Evolutionary conservation across 2,113 vertebrate species (phyloP), one percentile per base, ranked within the genome.

Genomic region (Speoplatyrhinus poulsoni): DNA sequence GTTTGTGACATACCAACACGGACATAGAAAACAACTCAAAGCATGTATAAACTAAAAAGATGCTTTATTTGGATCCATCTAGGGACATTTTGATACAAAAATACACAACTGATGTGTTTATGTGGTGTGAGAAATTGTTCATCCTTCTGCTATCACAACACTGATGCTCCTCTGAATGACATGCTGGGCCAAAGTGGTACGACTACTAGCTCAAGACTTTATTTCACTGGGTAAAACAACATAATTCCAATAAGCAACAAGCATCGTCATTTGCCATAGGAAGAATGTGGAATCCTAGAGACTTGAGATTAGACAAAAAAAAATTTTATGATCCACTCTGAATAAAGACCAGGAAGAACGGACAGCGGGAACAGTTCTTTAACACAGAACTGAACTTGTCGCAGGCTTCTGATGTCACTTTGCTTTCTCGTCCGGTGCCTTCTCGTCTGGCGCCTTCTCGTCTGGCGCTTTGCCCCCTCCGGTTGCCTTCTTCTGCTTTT

Each of bases 401-500:
- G 69, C 60, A 0, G 9, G 12, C 57, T 17, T 72, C 60, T 46
- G 26, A 67, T 62, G 80, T 88, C 93, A 93, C 90, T 93, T 90
- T 70, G 91, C 81, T 72, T 89, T 85, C 70, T 92, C 91, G 67
- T 26, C 48, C 48, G 9, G 12, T 2, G 8, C 48, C n/a, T 12
- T n/a, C 53, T 56, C 53, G 4, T 52, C 57, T 36, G 26, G 57
- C 49, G 62, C 47, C n/a, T 12, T n/a, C 53, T 55, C 54, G 4
- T 53, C 57, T 17, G 26, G 57, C 49, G 62, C 65, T 71, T 76
- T 79, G 78, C 88, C 86, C 67, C 79, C 81, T 92, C 92, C 93
- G 48, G 83, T 83, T 1, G 95, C 87, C 73, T 96, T 95, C 87
- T 96, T 96, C 91, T 98, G 96, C 90, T 98, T 98, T 87, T 98